A percentile compares a stretch with the other conserved stretches of the same genome.
phyloP scores from a whole-genome alignment of 2,888 invertebrate genomes.

The Leptothorax acervorum region DNA sequence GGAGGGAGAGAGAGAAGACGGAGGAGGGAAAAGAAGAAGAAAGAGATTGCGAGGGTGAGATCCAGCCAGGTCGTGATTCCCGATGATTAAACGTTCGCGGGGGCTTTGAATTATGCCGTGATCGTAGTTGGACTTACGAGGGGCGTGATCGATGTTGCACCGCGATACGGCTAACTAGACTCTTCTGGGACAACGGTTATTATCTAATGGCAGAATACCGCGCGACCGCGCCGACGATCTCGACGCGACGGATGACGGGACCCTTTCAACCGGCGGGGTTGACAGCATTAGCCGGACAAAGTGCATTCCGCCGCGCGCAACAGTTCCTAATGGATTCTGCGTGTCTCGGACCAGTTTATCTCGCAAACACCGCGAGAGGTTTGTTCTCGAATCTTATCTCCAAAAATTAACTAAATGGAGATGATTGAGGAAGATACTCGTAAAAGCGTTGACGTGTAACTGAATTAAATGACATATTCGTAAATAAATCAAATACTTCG shows the following conservation, averaged over 20 bases:
- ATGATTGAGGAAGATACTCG: constrained; percentile 68
- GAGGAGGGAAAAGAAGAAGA: background rate
- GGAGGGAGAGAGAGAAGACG: background rate
- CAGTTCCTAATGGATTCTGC: constrained; percentile 48
- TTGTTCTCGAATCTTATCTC: constrained; percentile 62
- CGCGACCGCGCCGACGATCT: constrained; percentile 5
- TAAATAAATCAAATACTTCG: constrained; percentile 12
- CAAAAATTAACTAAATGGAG: constrained; percentile 67
- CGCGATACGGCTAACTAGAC: constrained; percentile 75
- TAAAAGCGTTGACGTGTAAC: constrained; percentile 2
- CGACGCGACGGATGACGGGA: constrained; percentile 32
- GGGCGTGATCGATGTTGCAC: constrained; percentile 74
- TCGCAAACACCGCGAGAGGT: constrained; percentile 66
- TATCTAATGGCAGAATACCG: constrained; percentile 70
- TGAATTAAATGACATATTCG: background rate
- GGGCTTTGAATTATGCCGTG: constrained; percentile 76
- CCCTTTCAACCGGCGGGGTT: background rate
- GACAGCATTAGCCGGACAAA: background rate
- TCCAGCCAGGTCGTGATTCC: constrained; percentile 66
- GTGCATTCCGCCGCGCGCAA: constrained; percentile 10
- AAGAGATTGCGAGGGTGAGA: constrained; percentile 60
- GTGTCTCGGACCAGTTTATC: constrained; percentile 71
- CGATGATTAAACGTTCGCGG: constrained; percentile 77
- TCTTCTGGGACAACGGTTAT: constrained; percentile 73
- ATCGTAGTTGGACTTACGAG: constrained; percentile 70